Base-by-base conservation (phyloP, 1,140 invertebrate genomes). In the Drosophila santomea region DNA sequence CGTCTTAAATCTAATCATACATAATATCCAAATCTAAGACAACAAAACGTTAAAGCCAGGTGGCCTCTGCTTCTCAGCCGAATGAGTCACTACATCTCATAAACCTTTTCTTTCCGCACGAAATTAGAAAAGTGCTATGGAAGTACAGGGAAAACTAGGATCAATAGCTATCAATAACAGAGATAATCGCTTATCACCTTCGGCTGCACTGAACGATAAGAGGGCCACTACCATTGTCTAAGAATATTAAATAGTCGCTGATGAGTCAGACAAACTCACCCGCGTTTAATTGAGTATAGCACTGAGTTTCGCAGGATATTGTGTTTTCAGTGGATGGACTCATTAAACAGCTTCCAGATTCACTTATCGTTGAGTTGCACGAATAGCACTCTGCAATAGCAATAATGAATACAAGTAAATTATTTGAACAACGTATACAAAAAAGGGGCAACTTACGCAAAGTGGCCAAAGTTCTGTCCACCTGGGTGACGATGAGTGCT, bases 231-330 rank as follows among this genome's bases (percentile, higher is more conserved):
- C 60, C 59, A 51, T 51, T 64, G 64, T 64, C 64, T 67, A 51
- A 64, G 45, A 51, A 51, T 36, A 17, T 35, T 8, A 67, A 56
- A 73, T 72, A 50, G 45, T 72, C 54, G 23, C 2, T 10, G 5
- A 60, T 73, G 69, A 74, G 60, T 75, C 73, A 75, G 44, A 25
- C 28, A 25, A 20, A 66, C 73, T 52, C 23, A 75, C 73, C 48
- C 41, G 39, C 32, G 8, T 20, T 8, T 3, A 43, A 10, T 1
- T 1, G 15, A 14, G 71, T 75, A 8, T 12, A 39, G 43, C 73
- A 75, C 2, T 36, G 11, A 2, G 0, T 5, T 0, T 3, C 0
- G 11, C 72, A 75, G 4, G 14, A 6, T 0, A 7, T 1, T 1
- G 25, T 0, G 1, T 1, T 4, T 20, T 20, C 7, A 17, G 14